phyloP scores from a whole-genome alignment of 2,113 vertebrate species.

The Eulemur rufifrons region DNA sequence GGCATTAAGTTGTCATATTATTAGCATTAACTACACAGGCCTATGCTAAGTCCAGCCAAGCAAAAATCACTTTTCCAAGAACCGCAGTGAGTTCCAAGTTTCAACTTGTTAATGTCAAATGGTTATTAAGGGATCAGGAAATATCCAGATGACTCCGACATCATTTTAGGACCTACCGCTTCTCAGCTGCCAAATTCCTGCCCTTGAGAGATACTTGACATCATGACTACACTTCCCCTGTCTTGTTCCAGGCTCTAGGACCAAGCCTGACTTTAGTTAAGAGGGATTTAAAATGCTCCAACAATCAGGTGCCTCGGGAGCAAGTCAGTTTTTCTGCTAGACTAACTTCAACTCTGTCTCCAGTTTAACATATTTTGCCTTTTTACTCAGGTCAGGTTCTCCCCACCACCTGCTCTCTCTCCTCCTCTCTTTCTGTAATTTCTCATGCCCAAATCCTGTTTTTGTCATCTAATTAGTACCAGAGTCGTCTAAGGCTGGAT shows the following conservation, averaged over 20 bases:
- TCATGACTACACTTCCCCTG: not conserved
- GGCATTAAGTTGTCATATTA: not conserved
- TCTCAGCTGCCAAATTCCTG: not conserved
- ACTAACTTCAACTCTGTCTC: not conserved
- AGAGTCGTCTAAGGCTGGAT: not conserved
- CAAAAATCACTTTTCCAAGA: not conserved
- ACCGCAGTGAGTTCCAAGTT: not conserved
- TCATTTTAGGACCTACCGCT: not conserved
- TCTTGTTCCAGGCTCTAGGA: not conserved
- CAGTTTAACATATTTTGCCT: not conserved
- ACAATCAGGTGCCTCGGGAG: not conserved
- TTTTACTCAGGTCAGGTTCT: not conserved
- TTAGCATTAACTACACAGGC: not conserved
- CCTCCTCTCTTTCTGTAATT: not conserved
- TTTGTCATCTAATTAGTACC: not conserved
- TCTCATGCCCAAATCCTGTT: not conserved
- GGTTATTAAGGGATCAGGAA: not conserved
- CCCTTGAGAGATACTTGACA: not conserved
- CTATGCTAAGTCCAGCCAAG: not conserved
- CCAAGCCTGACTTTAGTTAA: not conserved
- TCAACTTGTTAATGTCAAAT: not conserved
- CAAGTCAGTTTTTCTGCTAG: not conserved
- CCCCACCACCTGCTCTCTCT: accelerated
- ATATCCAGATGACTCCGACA: not conserved
- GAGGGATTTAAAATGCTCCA: not conserved